A percentile compares a stretch with the other conserved stretches of the same genome.
Conservation (phyloP, 1,140 invertebrate genomes). For the Brachionus plicatilis region DNA sequence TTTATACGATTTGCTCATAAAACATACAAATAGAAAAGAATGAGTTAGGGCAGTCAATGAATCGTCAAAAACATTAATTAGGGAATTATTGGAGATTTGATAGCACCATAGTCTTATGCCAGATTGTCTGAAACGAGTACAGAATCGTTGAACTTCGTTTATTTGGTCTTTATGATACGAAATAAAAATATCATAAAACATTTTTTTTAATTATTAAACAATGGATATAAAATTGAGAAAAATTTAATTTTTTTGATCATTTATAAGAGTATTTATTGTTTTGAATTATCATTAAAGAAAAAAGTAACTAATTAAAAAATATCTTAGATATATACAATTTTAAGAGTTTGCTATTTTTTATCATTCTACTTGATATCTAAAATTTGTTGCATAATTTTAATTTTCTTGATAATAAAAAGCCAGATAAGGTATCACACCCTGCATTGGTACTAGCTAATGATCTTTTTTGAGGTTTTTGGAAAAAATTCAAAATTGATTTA, state of each 20-base stretch:
- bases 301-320: not conserved
- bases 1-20: not conserved
- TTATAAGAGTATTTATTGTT: not conserved
- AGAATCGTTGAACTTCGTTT: not conserved
- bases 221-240: too few relatives aligned
- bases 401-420: not conserved
- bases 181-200: not conserved
- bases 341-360: not conserved
- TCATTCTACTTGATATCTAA: not conserved
- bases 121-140: not conserved
- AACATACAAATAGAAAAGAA: conserved; percentile 5
- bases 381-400: not conserved
- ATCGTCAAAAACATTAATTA: not conserved
- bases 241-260: too few relatives aligned
- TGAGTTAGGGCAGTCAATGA: not conserved
- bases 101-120: not conserved
- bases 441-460: not conserved
- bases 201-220: not conserved
- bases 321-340: not conserved
- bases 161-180: not conserved
- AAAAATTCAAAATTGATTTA: conserved; percentile 19
- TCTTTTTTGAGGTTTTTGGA: conserved; percentile 34
- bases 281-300: not conserved
- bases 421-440: not conserved
- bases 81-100: not conserved